Percentiles rank a stretch among this genome's conserved stretches.
These are phyloP conservation scores for Orycteropus afer DNA, from an alignment of 2,113 vertebrate genomes.

Conservation along the genomic window DNA sequence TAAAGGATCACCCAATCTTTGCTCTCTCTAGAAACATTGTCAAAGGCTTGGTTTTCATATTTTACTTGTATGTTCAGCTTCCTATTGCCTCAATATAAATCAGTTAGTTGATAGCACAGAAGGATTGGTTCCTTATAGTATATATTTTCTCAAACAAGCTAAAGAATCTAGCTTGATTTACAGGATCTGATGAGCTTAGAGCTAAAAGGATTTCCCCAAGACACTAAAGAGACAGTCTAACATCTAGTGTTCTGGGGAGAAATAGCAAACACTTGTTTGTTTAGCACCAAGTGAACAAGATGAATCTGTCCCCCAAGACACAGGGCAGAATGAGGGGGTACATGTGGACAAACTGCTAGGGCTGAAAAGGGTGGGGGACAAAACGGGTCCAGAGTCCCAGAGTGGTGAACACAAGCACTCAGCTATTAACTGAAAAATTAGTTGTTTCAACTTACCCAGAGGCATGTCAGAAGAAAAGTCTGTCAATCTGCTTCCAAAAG, in stretches of 20 bases:
- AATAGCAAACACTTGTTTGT: background rate
- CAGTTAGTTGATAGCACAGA: background rate
- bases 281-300: background rate
- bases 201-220: background rate
- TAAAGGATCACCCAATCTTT: background rate
- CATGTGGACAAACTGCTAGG: background rate
- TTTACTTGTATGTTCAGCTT: background rate
- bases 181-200: background rate
- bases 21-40: background rate
- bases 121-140: background rate
- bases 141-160: background rate
- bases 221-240: background rate
- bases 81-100: background rate
- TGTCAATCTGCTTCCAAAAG: background rate
- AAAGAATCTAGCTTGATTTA: background rate
- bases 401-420: background rate
- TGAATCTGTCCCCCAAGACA: rapidly evolving
- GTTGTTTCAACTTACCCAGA: too few species aligned
- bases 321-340: too few species aligned
- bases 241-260: background rate
- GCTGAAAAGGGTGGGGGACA: too few species aligned
- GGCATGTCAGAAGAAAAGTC: background rate
- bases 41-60: background rate
- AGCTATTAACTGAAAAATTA: background rate
- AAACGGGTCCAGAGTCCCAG: background rate